These are phyloP conservation scores for Sciurus niger DNA, from an alignment of 2,113 vertebrate genomes.

Conservation along the genomic window DNA sequence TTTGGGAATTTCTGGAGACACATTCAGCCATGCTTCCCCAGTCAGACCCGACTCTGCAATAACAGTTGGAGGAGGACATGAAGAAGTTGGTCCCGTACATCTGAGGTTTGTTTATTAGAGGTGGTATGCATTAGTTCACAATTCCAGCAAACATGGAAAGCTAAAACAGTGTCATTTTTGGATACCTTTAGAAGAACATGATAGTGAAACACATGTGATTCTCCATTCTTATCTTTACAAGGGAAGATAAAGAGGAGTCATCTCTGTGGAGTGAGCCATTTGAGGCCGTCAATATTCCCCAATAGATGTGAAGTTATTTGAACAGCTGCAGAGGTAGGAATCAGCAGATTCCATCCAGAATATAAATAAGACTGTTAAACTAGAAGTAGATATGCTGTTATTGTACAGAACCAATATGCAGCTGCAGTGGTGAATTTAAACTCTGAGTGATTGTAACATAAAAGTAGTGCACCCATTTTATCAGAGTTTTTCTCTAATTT, in stretches of 20 bases:
- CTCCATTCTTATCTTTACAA: not conserved
- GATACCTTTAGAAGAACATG: not conserved
- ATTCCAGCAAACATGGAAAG: not conserved
- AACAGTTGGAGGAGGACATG: not conserved
- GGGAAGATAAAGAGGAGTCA: not conserved
- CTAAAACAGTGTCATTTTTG: not conserved
- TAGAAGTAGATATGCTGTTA: not conserved
- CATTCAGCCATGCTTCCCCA: fast-evolving
- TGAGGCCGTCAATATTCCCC: not conserved
- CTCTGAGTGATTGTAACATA: not conserved
- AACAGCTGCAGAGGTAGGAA: not conserved
- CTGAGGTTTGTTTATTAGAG: not conserved
- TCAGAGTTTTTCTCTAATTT: not conserved
- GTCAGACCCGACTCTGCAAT: not conserved
- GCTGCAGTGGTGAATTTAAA: not conserved
- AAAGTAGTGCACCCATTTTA: not conserved
- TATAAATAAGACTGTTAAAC: not conserved
- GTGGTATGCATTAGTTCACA: not conserved
- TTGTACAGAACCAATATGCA: not conserved
- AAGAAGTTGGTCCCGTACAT: not conserved
- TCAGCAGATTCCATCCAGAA: not conserved
- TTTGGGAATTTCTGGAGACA: too few relatives aligned
- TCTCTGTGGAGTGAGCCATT: not conserved
- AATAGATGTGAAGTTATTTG: not conserved
- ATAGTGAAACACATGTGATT: not conserved